phyloP scores from a whole-genome alignment of 2,113 vertebrate genomes.

The Variabilichromis moorii region DNA sequence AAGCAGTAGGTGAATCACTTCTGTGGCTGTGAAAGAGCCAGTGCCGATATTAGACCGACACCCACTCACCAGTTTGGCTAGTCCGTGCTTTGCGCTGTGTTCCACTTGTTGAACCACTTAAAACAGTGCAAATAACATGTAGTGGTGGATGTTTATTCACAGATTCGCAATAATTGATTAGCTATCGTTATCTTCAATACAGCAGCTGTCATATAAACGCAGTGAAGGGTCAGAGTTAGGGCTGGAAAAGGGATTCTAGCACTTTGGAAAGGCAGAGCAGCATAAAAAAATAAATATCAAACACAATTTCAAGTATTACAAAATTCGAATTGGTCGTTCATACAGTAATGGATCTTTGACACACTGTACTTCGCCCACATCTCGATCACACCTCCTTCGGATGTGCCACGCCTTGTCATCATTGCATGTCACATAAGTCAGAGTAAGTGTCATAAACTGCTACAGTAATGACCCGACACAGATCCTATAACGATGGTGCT shows the following conservation, averaged over 20 bases:
- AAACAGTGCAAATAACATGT: not conserved
- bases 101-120: not conserved
- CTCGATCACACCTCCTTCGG: not conserved
- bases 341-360: not conserved
- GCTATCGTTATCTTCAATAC: not conserved
- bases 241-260: fast-evolving
- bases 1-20: conserved; percentile 30
- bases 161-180: not conserved
- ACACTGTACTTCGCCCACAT: not conserved
- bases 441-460: not conserved
- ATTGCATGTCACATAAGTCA: not conserved
- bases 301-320: not conserved
- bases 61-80: conserved; percentile 35
- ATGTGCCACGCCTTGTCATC: not conserved
- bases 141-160: not conserved
- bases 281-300: not conserved
- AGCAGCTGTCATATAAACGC: not conserved
- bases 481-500: not conserved
- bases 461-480: not conserved
- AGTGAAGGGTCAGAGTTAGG: not conserved
- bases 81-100: not conserved
- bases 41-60: conserved; percentile 13
- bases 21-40: conserved; percentile 22
- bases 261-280: not conserved
- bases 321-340: not conserved